Evolutionary conservation across 2,113 vertebrate species (phyloP), one percentile per base, ranked within the genome.

Genomic region (Tringa solitaria): DNA sequence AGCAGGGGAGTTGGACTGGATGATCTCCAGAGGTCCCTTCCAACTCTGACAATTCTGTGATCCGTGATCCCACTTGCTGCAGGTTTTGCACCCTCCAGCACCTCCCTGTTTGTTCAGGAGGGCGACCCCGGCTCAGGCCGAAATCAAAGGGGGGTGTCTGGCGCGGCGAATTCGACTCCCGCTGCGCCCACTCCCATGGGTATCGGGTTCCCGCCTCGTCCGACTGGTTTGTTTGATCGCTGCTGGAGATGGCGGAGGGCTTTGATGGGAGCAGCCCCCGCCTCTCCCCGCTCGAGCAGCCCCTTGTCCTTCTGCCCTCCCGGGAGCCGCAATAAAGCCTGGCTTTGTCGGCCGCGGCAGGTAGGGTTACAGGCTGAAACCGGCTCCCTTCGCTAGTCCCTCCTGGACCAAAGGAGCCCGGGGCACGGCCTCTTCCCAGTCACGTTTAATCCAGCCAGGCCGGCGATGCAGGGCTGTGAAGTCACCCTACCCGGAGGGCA

Each of bases 181-280:
- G 3, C 79, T 82, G 86, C 7, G 14, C 92, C 97, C 95, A 91
- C 93, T 97, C 97, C 95, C 96, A 97, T 95, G 97, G 90, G 95
- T 97, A 96, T 98, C 95, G 16, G 82, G 92, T 98, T 97, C 96
- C 97, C 28, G 81, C 95, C 97, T 96, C 64, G 95, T 95, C 87
- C 69, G 83, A 96, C 98, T 94, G 96, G 97, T 98, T 97, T 96
- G 97, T 97, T 96, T 97, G 95, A 95, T 96, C n/a, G 54, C 78
- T 84, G 86, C 82, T 95, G 87, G 95, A 93, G 86, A n/a, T 67
- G 90, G 95, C 35, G 59, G 90, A 97, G 92, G 90, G 95, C 97
- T 94, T 96, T 98, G 96, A 97, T 97, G 97, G 94, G 54, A 86
- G 91, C 89, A 86, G 95, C 87, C 95, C 89, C 69, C 79, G 2